Base-by-base conservation (phyloP, 2,888 invertebrate species). In the Allophyes oxyacanthae region DNA sequence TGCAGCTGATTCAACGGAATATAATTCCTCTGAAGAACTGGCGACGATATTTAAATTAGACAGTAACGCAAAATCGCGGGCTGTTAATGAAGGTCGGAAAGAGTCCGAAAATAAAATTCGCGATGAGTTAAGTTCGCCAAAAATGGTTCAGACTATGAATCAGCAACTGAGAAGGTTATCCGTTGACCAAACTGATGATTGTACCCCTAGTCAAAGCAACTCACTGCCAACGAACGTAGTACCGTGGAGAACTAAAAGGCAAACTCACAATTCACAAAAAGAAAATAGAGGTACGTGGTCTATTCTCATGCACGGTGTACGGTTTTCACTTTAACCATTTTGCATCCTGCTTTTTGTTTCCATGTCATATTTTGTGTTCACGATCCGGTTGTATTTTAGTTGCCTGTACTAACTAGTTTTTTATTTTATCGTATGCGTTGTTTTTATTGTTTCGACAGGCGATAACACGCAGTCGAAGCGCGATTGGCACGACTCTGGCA, bases 11-110 rank as follows among this genome's bases (percentile, higher is more conserved):
- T 84, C 94, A 13, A 95, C 95, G 54, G 95, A 95, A 82, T 95
- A 95, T 78, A 95, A 95, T 83, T 95, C 95, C 9, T 95, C 95
- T 44, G 95, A 95, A 79, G 95, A 95, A 81, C 86, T 95, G 71
- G 95, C 95, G 25, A 95, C 95, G 75, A 95, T 95, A 76, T 95
- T 95, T 81, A 95, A 95, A 74, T 73, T 90, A 57, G 88, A 89
- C 42, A 79, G 74, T 54, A 84, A 77, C 66, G 69, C 73, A 13
- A 88, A 84, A 75, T 62, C 75, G 49, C 73, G 65, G 32, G 56
- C 60, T 51, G 54, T 59, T 33, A 67, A 74, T 9, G 84, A 84
- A 45, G 83, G 64, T 49, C 65, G 79, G 42, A 77, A 75, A 13
- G 79, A 78, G 28, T 64, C 79, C 8, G 83, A 85, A 44, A 82